Conservation (phyloP, 2,113 vertebrate species). For the Protobothrops mucrosquamatus region DNA sequence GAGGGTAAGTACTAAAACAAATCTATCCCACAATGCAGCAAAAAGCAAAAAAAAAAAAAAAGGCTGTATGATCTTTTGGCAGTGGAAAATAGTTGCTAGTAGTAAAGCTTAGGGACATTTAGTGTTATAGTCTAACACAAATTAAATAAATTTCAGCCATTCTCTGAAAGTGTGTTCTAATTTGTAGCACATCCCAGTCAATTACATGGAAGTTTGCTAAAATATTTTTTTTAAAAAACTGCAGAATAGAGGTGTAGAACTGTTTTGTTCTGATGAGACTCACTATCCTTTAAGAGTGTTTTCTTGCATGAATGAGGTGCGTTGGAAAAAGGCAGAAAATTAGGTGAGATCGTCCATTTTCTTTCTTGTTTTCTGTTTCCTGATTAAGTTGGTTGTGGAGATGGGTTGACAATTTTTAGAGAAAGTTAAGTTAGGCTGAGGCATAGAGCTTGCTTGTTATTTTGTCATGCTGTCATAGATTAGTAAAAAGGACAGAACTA, state of each 20-base stretch:
- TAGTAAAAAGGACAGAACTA: neutral
- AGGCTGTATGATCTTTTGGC: neutral
- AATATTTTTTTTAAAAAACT: neutral
- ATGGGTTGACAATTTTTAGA: neutral
- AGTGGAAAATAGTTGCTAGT: neutral
- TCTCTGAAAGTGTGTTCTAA: neutral
- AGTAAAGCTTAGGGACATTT: neutral
- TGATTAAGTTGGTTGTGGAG: neutral
- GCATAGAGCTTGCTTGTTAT: neutral
- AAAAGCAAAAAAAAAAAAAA: neutral
- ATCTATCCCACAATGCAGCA: neutral
- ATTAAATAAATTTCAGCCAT: neutral
- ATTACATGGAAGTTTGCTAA: neutral
- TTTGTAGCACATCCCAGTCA: neutral
- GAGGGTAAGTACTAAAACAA: slow-evolving; percentile 74
- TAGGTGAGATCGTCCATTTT: neutral
- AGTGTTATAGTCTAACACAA: neutral
- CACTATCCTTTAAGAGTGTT: neutral
- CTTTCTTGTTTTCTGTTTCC: neutral
- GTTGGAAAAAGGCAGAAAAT: neutral
- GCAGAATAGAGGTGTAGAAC: neutral
- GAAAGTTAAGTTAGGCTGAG: neutral
- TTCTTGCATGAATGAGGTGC: neutral
- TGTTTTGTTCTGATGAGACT: neutral
- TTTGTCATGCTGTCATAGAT: neutral